A percentile compares a stretch with the other conserved stretches of the same genome.
Evolutionary conservation across 2,888 invertebrate genomes (phyloP).

Genomic region (Tipula confusa): DNA sequence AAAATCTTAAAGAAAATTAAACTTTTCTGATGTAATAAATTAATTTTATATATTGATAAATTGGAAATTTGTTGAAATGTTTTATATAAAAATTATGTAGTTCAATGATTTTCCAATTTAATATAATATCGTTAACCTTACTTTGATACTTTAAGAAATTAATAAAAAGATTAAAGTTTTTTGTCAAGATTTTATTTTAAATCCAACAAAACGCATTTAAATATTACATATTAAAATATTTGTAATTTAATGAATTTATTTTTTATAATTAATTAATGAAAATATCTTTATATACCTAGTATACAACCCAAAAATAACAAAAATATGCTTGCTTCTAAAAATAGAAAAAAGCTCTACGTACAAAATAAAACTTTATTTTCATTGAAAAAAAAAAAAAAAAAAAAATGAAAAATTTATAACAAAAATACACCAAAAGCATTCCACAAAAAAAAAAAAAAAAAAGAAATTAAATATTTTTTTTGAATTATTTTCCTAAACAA

Average conservation of each 20-base stretch:
- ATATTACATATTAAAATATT: no score
- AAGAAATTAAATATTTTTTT: not conserved
- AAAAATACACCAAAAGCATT: not conserved
- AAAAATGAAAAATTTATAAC: not conserved
- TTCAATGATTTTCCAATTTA: no score
- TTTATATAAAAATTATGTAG: no score
- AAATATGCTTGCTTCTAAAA: not conserved
- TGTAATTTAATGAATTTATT: no score
- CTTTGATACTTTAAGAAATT: no score
- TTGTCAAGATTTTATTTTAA: no score
- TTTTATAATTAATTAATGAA: no score
- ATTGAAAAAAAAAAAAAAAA: constrained; percentile 30
- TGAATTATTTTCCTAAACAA: not conserved
- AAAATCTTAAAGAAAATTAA: no score
- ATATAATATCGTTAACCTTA: no score
- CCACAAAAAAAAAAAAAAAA: no score
- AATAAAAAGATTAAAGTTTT: no score
- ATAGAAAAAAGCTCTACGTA: not conserved
- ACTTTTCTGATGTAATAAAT: not conserved
- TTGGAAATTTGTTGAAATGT: not conserved
- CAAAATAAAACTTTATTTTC: not conserved
- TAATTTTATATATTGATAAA: not conserved
- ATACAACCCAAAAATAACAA: not conserved
- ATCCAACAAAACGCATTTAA: no score
- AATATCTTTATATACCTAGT: not conserved